phyloP scores from a whole-genome alignment of 2,113 vertebrate genomes.

The Aspidoscelis tigris region DNA sequence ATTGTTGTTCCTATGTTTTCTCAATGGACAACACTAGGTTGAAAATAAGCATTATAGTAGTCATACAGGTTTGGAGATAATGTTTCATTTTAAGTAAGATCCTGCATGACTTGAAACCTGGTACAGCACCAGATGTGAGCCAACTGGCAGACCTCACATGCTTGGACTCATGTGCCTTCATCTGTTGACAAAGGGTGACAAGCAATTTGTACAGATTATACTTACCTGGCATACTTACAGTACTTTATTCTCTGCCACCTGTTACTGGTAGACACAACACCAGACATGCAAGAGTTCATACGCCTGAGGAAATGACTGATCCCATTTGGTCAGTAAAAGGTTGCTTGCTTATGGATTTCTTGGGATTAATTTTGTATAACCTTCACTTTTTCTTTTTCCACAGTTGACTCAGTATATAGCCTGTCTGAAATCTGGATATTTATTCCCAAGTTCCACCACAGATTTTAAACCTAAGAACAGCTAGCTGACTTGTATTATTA shows the following conservation, averaged over 20 bases:
- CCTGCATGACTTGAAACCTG: neutral
- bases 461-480: too few species aligned
- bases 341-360: neutral
- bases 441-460: too few species aligned
- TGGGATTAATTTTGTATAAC: neutral
- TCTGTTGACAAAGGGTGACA: too few species aligned
- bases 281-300: neutral
- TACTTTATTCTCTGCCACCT: too few species aligned
- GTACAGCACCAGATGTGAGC: too few species aligned
- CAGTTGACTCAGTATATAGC: too few species aligned
- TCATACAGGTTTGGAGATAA: neutral
- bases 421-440: too few species aligned
- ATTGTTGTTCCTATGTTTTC: neutral
- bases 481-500: too few species aligned
- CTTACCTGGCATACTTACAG: too few species aligned
- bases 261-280: neutral
- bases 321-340: neutral
- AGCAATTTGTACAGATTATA: too few species aligned
- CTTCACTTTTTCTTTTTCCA: neutral
- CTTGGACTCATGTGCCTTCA: too few species aligned
- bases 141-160: too few species aligned
- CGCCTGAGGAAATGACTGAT: neutral
- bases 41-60: neutral
- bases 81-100: neutral
- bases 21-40: neutral